A percentile compares a stretch with the other conserved stretches of the same genome.
phyloP scores from a whole-genome alignment of 2,797 vertebrate genomes.

The Philypnodon macrostomus region DNA sequence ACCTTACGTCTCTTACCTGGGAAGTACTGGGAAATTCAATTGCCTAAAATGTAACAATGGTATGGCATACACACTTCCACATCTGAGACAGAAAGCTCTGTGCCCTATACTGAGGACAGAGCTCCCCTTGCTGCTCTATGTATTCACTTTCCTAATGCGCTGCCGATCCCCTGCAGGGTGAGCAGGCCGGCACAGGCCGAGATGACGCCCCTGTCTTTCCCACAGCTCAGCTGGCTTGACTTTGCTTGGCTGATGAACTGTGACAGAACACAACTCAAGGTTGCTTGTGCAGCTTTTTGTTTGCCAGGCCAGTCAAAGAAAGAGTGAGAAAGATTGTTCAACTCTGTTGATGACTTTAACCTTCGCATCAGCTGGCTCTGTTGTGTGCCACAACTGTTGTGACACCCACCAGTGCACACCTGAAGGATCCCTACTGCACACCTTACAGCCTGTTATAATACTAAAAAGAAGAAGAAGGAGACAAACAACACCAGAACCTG shows the following conservation, averaged over 20 bases:
- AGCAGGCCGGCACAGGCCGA: conserved; percentile 60
- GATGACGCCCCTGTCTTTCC: conserved; percentile 54
- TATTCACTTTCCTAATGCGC: conserved; percentile 45
- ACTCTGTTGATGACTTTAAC: conserved; percentile 55
- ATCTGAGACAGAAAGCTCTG: conserved; percentile 35
- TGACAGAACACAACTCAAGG: conserved; percentile 69
- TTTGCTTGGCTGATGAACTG: conserved; percentile 68
- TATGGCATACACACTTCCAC: no score
- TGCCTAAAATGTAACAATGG: no score
- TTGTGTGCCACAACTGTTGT: conserved; percentile 19
- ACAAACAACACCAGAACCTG: conserved; percentile 47
- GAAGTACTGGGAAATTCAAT: no score
- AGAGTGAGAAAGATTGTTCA: conserved; percentile 57
- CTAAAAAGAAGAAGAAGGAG: conserved; percentile 12
- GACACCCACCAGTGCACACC: conserved; percentile 57
- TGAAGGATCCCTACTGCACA: conserved; percentile 62
- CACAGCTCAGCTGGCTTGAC: conserved; percentile 57
- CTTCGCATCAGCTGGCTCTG: conserved; percentile 55
- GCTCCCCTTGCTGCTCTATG: conserved; percentile 4
- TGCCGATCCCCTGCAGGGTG: conserved; percentile 58
- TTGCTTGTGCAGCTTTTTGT: conserved; percentile 50
- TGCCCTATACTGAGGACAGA: conserved; percentile 57
- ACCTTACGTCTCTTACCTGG: no score
- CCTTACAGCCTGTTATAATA: no score
- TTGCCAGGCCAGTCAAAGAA: conserved; percentile 28